phyloP scores from a whole-genome alignment of 2,797 vertebrate genomes.

The Gymnopithys bicolor region DNA sequence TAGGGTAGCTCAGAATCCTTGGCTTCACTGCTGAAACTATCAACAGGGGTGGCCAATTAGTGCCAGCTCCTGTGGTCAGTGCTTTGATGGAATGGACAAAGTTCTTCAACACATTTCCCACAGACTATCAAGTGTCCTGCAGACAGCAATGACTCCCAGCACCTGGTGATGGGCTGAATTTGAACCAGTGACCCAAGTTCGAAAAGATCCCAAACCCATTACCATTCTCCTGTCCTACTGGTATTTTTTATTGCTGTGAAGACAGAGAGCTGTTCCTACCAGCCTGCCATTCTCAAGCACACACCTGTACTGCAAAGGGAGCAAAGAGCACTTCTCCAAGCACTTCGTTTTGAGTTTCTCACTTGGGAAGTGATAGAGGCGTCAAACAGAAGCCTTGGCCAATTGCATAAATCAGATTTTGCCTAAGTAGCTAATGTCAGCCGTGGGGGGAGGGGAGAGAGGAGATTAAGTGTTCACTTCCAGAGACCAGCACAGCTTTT shows the following conservation, averaged over 20 bases:
- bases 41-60: background rate
- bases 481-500: slow-evolving; percentile 27
- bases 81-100: background rate
- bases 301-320: background rate
- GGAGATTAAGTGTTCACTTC: slow-evolving; percentile 58
- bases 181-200: background rate
- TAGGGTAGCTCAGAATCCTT: background rate
- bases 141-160: background rate
- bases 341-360: background rate
- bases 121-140: background rate
- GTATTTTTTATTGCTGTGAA: background rate
- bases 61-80: background rate
- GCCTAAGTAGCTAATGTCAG: slow-evolving; percentile 47
- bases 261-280: background rate
- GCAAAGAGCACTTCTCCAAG: background rate
- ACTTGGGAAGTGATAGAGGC: background rate
- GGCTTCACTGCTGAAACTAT: background rate
- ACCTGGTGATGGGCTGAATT: background rate
- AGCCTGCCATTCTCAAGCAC: background rate
- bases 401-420: slow-evolving; percentile 63
- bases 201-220: background rate
- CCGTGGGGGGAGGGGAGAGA: background rate
- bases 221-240: background rate
- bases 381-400: background rate
- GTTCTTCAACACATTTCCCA: background rate